Base-by-base conservation (phyloP, 2,113 vertebrate genomes). In the Sitta europaea region DNA sequence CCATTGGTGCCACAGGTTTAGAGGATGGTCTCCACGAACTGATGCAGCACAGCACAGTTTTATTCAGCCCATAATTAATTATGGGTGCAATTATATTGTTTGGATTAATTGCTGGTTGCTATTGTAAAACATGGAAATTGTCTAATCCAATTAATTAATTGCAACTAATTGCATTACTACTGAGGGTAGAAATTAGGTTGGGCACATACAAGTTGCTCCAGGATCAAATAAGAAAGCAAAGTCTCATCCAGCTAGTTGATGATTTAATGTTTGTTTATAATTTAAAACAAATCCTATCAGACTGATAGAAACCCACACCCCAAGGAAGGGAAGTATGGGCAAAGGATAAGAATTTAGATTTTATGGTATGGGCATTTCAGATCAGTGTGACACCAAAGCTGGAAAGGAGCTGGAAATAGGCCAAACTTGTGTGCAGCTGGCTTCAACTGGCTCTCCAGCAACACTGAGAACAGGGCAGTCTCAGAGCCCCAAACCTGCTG, bases 401-500 rank as follows among this genome's bases (percentile, higher is more conserved):
- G 42, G 29, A 75, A 54, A 50, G 48, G 14, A 78, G 51, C 57
- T 38, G 48, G 88, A 27, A 86, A 29, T 0, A 35, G 24, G 40
- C 55, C 75, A 59, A 29, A 35, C 15, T 57, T 35, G 21, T 15
- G 9, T 9, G 51, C 65, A 61, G 38, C 55, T 62, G 55, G 29
- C 36, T 65, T 40, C 48, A 36, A 1, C 6, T 45, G 45, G 40
- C 54, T 68, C 68, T 36, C 28, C 8, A 47, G 22, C 53, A 53
- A 5, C 28, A 14, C 2, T 4, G n/a, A 68, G 38, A 59, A 10
- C 2, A 31, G n/a, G 58, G 53, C 53, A 50, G 35, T 2, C 11
- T n/a, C 33, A 48, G 38, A 27, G 14, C 40, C 43, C 33, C 17
- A 62, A 14, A 53, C 24, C 62, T 45, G 28, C 31, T 0, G 0